A percentile compares a stretch with the other conserved stretches of the same genome.
phyloP scores from a whole-genome alignment of 64 coral and sea anemone species.

The Montipora efflorescens region DNA sequence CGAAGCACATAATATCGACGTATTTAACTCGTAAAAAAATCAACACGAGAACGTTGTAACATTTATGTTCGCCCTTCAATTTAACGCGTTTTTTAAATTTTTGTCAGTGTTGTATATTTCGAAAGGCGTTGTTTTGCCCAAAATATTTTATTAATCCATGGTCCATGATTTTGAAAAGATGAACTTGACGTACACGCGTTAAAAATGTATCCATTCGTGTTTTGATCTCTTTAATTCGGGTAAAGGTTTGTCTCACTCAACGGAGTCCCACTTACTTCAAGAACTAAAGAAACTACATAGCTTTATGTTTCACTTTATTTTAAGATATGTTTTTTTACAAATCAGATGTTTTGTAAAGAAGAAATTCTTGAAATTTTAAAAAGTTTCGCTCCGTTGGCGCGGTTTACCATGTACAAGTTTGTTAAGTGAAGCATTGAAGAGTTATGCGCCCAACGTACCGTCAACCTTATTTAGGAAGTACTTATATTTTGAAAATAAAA shows the following conservation, averaged over 20 bases:
- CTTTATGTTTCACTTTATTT: background rate
- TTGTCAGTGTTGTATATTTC: background rate
- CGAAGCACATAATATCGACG: background rate
- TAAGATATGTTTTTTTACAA: background rate
- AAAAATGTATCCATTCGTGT: no score
- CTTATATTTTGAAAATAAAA: no score
- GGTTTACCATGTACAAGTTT: background rate
- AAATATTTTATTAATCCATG: background rate
- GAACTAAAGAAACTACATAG: no score
- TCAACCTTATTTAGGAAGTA: no score
- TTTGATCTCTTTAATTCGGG: no score
- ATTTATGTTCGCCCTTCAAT: background rate
- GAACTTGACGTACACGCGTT: no score
- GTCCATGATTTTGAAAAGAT: background rate
- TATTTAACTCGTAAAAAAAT: background rate
- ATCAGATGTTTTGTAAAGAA: background rate
- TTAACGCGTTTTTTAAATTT: background rate
- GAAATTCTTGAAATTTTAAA: slow-evolving; percentile 14
- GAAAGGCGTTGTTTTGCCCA: background rate
- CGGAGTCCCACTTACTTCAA: no score
- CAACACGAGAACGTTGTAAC: background rate
- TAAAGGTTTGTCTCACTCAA: background rate
- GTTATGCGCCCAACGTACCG: no score
- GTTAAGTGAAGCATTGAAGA: background rate
- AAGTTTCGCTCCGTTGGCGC: slow-evolving; percentile 28